These are phyloP conservation scores for Gulo gulo DNA, from an alignment of 2,113 vertebrate genomes.

Conservation along the genomic window DNA sequence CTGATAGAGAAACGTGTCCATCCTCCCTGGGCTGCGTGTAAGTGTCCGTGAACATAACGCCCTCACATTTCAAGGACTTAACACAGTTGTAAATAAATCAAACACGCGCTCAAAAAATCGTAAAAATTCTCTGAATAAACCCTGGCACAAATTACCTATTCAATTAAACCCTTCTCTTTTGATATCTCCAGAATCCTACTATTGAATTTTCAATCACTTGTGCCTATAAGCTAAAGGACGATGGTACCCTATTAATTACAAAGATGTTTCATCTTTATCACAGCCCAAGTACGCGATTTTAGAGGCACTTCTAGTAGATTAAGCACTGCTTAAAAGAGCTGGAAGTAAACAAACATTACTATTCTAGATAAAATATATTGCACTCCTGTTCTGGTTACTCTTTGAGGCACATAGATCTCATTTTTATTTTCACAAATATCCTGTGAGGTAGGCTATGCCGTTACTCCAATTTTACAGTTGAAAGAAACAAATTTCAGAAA, in stretches of 20 bases:
- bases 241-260: not conserved
- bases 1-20: not conserved
- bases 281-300: not conserved
- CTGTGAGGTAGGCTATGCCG: not conserved
- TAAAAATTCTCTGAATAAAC: not conserved
- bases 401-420: not conserved
- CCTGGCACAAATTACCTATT: not conserved
- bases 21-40: not conserved
- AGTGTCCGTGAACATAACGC: not conserved
- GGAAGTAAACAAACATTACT: not conserved
- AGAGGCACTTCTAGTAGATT: not conserved
- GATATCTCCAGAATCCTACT: not conserved
- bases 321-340: not conserved
- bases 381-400: not conserved
- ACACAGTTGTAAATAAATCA: not conserved
- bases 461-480: not conserved
- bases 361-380: not conserved
- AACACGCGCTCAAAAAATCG: not conserved
- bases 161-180: not conserved
- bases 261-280: not conserved
- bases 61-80: not conserved
- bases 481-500: not conserved
- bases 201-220: not conserved
- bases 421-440: not conserved
- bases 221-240: not conserved